These are phyloP conservation scores for Hypomecis punctinalis DNA, from an alignment of 2,888 invertebrate species.

Conservation along the genomic window DNA sequence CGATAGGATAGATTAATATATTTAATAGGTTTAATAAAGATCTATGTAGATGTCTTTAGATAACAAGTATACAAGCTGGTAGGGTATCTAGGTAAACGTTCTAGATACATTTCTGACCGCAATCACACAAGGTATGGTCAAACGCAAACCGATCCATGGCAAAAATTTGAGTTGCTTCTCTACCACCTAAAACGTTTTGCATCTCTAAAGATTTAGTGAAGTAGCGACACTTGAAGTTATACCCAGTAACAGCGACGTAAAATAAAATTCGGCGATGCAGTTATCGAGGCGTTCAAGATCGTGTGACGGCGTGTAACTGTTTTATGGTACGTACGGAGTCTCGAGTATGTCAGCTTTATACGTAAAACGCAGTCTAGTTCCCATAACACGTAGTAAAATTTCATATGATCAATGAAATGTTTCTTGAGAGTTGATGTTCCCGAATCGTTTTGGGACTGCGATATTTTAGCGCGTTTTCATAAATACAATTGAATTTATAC, in stretches of 20 bases:
- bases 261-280: slow-evolving; percentile 46
- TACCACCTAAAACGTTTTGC: slow-evolving; percentile 35
- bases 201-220: slow-evolving; percentile 37
- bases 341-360: slow-evolving; percentile 23
- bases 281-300: slow-evolving; percentile 41
- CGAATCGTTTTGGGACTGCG: neutral
- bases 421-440: slow-evolving; percentile 10
- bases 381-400: slow-evolving; percentile 29
- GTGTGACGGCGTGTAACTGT: slow-evolving; percentile 42
- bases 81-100: no score
- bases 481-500: neutral
- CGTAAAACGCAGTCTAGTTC: slow-evolving; percentile 24
- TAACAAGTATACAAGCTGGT: no score
- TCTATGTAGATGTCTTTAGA: no score
- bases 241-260: slow-evolving; percentile 39
- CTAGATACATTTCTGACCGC: no score
- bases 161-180: no score
- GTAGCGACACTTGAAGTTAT: slow-evolving; percentile 35
- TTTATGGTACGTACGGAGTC: slow-evolving; percentile 35
- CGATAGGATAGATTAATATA: no score
- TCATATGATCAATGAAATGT: slow-evolving; percentile 17
- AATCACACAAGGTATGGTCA: no score
- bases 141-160: no score
- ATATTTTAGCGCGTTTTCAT: neutral
- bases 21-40: no score